Base-by-base conservation (phyloP, 2,113 vertebrate species). In the Lophius piscatorius region DNA sequence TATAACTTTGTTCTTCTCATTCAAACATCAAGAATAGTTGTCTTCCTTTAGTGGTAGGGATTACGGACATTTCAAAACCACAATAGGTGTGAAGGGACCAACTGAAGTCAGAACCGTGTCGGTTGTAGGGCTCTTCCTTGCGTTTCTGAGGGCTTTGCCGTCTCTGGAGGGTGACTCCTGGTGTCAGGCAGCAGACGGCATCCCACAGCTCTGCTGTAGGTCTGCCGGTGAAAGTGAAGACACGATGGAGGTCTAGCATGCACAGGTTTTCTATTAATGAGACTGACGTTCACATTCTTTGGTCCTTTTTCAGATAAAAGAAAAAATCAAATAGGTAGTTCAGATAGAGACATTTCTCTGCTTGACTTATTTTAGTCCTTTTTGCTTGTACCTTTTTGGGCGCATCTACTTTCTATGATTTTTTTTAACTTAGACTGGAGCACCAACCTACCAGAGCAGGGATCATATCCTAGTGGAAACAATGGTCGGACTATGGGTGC, bases 251-350 rank as follows among this genome's bases (percentile, higher is more conserved):
- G 40, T 51, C 35, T 22, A 61, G 48, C 4, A 2, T 13, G 28
- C 9, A 16, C 14, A 17, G n/a, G 3, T 21, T 7, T 56, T 31
- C 17, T 38, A 17, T 60, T 13, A 36, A 1, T 60, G 24, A 20
- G 23, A 66, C 24, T 17, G 36, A 57, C 57, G 9, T 51, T 67
- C 70, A 74, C 67, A 73, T 75, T 75, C 63, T 80, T 85, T 85
- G 83, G 83, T 84, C 76, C 65, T 67, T 64, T 69, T 78, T 63
- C 31, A 51, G 22, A 58, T 56, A 56, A 44, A n/a, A 3, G 9
- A 54, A 63, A 41, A 41, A n/a, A 13, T 10, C 41, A 61, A 67
- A 50, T 47, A 65, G 71, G 63, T 77, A 66, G 75, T 61, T 70
- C 16, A 26, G 11, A 20, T 31, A 58, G 28, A 29, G 23, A 29